Percentiles rank a stretch among this genome's conserved stretches.
phyloP scores from a whole-genome alignment of 1,140 invertebrate genomes.

The Alviniconcha marisindica region DNA sequence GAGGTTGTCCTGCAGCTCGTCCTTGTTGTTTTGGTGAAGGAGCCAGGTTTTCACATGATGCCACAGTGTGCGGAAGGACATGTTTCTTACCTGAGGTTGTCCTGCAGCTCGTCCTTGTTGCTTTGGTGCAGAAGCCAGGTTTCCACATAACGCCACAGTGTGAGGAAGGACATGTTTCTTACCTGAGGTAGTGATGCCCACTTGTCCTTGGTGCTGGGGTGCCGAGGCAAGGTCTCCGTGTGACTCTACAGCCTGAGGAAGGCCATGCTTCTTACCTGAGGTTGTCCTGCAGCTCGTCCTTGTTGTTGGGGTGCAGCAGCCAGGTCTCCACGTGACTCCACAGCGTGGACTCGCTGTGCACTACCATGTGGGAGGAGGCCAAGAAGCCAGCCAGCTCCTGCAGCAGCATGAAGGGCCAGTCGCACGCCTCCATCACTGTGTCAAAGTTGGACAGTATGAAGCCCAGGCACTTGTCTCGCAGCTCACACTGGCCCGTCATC shows the following conservation, averaged over 20 bases:
- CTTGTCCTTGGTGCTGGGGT: no score
- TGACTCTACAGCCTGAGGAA: neutral
- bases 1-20: no score
- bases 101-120: slow-evolving; percentile 50
- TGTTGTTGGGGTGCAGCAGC: slow-evolving; percentile 59
- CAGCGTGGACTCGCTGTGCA: slow-evolving; percentile 62
- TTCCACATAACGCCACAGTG: slow-evolving; percentile 64
- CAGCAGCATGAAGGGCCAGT: slow-evolving; percentile 66
- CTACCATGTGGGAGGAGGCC: slow-evolving; percentile 69
- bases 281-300: slow-evolving; percentile 56
- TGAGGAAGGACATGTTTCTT: no score
- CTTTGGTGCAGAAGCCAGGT: slow-evolving; percentile 63
- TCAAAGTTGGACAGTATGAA: slow-evolving; percentile 73
- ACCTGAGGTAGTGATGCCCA: no score
- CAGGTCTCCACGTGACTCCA: slow-evolving; percentile 67
- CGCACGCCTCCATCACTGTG: slow-evolving; percentile 64
- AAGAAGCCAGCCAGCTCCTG: slow-evolving; percentile 67
- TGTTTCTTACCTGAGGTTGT: slow-evolving; percentile 62
- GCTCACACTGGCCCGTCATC: slow-evolving; percentile 58
- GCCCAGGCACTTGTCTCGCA: slow-evolving; percentile 66
- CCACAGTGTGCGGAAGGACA: no score
- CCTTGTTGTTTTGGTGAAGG: no score
- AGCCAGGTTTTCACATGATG: no score
- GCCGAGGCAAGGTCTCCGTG: no score
- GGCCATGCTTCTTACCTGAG: slow-evolving; percentile 49